Evolutionary conservation across 2,113 vertebrate species (phyloP).

Genomic region (Pygoscelis adeliae): DNA sequence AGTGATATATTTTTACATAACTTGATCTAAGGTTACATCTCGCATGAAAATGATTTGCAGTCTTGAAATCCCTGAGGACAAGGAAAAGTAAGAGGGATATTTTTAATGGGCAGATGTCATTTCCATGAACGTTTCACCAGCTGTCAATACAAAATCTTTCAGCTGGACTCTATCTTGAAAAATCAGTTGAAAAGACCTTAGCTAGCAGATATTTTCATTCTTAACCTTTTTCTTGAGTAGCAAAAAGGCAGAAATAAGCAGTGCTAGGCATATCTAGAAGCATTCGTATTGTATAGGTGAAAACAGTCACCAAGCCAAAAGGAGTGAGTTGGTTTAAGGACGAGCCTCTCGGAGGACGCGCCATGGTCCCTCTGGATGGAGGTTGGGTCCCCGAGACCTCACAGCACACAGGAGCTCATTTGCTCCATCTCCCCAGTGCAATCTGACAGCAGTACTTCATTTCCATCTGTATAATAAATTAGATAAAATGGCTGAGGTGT

Average conservation of each 20-base stretch:
- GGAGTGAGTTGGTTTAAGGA: background rate
- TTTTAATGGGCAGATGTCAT: conserved; percentile 26
- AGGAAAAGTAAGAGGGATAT: background rate
- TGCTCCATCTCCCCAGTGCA: background rate
- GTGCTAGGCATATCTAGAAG: background rate
- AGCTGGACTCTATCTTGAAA: background rate
- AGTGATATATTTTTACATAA: conserved; percentile 17
- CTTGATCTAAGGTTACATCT: conserved; percentile 20
- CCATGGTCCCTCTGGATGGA: accelerated
- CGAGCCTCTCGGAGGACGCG: accelerated
- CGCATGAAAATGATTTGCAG: background rate
- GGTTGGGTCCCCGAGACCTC: background rate
- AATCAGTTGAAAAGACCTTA: conserved; percentile 20
- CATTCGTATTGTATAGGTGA: accelerated
- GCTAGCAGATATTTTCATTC: background rate
- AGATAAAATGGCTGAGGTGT: background rate
- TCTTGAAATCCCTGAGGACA: background rate
- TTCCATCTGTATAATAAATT: background rate
- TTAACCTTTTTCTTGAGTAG: conserved; percentile 23
- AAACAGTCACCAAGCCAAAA: background rate
- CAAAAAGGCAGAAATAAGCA: conserved; percentile 42
- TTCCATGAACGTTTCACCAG: background rate
- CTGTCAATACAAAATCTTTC: conserved; percentile 18
- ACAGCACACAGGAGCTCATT: background rate
- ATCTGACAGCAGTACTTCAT: background rate